These are phyloP conservation scores for Aplocera efformata DNA, from an alignment of 2,888 invertebrate genomes.

Conservation along the genomic window DNA sequence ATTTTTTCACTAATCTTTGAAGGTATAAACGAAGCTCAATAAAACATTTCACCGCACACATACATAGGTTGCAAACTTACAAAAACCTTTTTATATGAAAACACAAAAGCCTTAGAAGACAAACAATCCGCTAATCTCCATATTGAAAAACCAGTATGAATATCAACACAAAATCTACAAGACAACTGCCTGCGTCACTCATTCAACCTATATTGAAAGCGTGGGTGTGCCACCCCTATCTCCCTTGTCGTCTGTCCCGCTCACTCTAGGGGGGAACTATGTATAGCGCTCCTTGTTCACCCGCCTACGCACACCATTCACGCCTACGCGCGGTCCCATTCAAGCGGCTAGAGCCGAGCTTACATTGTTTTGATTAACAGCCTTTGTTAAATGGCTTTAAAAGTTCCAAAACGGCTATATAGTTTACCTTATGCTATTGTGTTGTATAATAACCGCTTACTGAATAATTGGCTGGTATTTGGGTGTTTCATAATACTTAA, in stretches of 20 bases:
- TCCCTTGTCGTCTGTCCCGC: conserved; percentile 14
- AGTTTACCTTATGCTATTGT: conserved; percentile 1
- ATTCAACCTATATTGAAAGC: conserved; percentile 49
- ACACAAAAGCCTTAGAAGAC: background rate
- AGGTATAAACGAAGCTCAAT: too few species aligned
- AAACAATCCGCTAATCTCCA: conserved; percentile 18
- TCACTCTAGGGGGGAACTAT: conserved; percentile 2
- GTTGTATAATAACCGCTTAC: conserved; percentile 3
- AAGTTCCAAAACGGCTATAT: conserved; percentile 8
- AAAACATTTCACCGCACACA: too few species aligned
- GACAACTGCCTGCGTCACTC: conserved; percentile 46
- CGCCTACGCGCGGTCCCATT: conserved; percentile 59
- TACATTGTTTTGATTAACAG: conserved; percentile 36
- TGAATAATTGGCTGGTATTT: background rate
- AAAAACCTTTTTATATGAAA: too few species aligned
- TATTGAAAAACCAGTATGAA: conserved; percentile 17
- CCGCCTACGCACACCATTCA: conserved; percentile 61
- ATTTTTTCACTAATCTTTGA: too few species aligned
- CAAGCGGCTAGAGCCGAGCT: conserved; percentile 44
- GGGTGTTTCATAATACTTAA: background rate
- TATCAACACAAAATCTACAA: conserved; percentile 10
- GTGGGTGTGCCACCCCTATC: conserved; percentile 35
- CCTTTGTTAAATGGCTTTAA: conserved; percentile 19
- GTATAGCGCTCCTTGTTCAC: conserved; percentile 28
- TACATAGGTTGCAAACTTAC: too few species aligned